Conservation (phyloP, 2,113 vertebrate species). For the Corythornis madagascariensis region DNA sequence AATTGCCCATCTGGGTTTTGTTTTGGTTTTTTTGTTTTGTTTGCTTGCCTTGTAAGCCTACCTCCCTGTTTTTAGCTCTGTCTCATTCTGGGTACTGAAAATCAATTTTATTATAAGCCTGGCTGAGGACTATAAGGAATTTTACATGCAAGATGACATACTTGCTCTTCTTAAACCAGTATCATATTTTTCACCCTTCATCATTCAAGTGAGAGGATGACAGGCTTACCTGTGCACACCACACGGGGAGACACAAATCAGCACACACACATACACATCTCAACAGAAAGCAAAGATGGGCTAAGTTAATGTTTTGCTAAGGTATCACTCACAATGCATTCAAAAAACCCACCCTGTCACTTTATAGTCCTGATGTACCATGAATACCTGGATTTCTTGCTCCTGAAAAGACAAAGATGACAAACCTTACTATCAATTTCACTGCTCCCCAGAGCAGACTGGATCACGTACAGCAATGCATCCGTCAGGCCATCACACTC, state of each 20-base stretch:
- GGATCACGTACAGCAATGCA: conserved; percentile 95
- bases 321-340: neutral
- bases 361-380: neutral
- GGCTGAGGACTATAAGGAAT: neutral
- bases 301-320: neutral
- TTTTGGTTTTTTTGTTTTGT: neutral
- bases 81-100: neutral
- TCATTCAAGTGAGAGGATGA: neutral
- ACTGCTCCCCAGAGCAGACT: conserved; percentile 95
- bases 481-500: conserved; percentile 98
- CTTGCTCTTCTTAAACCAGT: neutral
- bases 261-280: neutral
- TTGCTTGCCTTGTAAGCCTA: neutral
- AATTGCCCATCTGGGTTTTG: neutral
- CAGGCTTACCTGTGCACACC: neutral
- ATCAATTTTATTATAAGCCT: neutral
- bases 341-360: too few relatives aligned
- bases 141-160: neutral
- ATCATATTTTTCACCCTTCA: neutral
- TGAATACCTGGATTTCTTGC: neutral
- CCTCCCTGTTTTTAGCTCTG: neutral
- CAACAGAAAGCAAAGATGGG: neutral
- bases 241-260: neutral
- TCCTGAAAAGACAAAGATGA: conserved; percentile 40
- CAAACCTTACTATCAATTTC: conserved; percentile 99